Percentiles rank a stretch among this genome's conserved stretches.
Evolutionary conservation across 1,140 invertebrate species (phyloP).

Genomic region (Musca vetustissima): DNA sequence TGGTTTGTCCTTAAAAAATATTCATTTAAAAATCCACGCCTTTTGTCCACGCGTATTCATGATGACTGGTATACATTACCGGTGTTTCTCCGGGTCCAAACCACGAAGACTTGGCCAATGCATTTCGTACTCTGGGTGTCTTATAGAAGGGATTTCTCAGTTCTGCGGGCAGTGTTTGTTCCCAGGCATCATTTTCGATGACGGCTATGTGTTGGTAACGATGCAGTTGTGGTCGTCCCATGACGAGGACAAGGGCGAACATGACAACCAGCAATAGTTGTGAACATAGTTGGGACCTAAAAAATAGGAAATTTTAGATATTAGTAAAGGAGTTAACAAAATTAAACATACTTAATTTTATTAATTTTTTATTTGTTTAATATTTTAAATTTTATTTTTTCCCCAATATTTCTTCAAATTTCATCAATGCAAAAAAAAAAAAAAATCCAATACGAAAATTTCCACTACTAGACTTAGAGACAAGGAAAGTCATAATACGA

Average conservation of each 20-base stretch:
- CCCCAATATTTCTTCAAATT: no score
- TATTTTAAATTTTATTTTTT: no score
- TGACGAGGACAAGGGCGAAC: background rate
- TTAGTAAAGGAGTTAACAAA: background rate
- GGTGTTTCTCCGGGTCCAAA: conserved; percentile 62
- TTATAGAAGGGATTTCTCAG: conserved; percentile 57
- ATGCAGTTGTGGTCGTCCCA: conserved; percentile 35
- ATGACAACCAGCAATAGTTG: background rate
- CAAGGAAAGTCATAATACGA: no score
- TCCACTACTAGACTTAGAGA: no score
- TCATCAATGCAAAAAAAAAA: no score
- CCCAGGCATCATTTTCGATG: conserved; percentile 52
- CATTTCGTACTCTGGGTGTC: conserved; percentile 52
- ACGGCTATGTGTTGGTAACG: conserved; percentile 53
- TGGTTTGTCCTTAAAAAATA: no score
- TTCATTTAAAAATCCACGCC: no score
- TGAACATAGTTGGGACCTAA: conserved; percentile 1
- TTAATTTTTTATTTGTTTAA: no score
- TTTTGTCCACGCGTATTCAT: no score
- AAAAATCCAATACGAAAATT: no score
- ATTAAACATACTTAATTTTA: background rate
- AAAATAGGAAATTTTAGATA: background rate
- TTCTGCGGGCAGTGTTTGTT: conserved; percentile 51
- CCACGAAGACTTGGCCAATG: conserved; percentile 60
- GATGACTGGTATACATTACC: conserved; percentile 49